Percentiles rank a stretch among this genome's conserved stretches.
These are phyloP conservation scores for Micrasema longulum DNA, from an alignment of 1,140 invertebrate genomes.

Conservation along the genomic window DNA sequence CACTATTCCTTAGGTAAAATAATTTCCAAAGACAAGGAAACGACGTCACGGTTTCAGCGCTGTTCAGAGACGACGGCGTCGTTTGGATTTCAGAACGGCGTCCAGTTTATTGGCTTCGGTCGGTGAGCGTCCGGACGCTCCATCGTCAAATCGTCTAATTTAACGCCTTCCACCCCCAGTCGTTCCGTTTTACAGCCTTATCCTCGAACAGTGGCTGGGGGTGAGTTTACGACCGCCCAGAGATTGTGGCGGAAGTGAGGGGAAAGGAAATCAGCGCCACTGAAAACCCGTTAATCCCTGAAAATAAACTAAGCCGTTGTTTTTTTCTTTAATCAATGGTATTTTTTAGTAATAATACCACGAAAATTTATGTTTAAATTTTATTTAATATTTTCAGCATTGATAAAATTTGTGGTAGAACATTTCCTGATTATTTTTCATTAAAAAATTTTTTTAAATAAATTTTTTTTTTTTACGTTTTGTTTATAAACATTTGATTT, in stretches of 20 bases:
- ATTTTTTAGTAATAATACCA: too few species aligned
- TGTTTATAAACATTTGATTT: too few species aligned
- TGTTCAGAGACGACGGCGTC: constrained; percentile 2
- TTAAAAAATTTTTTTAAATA: too few species aligned
- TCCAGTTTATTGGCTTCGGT: constrained; percentile 31
- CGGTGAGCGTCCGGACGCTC: constrained; percentile 18
- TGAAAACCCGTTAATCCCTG: too few species aligned
- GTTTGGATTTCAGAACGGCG: constrained; percentile 28
- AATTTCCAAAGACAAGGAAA: constrained; percentile 19
- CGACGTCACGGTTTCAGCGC: constrained; percentile 3
- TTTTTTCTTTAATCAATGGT: too few species aligned
- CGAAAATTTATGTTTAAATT: too few species aligned
- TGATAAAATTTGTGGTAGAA: too few species aligned
- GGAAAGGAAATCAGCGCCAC: constrained; percentile 28
- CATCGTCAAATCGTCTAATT: constrained; percentile 6
- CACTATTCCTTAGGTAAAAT: background rate
- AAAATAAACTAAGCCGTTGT: too few species aligned
- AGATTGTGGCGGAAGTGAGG: constrained; percentile 2
- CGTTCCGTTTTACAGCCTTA: constrained; percentile 9
- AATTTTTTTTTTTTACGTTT: too few species aligned
- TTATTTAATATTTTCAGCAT: too few species aligned
- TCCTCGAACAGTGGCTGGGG: constrained; percentile 2
- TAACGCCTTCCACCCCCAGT: constrained; percentile 1
- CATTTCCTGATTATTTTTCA: too few species aligned
- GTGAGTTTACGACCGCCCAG: constrained; percentile 10